phyloP scores from a whole-genome alignment of 2,888 invertebrate genomes.

The Cephus nigrinus region DNA sequence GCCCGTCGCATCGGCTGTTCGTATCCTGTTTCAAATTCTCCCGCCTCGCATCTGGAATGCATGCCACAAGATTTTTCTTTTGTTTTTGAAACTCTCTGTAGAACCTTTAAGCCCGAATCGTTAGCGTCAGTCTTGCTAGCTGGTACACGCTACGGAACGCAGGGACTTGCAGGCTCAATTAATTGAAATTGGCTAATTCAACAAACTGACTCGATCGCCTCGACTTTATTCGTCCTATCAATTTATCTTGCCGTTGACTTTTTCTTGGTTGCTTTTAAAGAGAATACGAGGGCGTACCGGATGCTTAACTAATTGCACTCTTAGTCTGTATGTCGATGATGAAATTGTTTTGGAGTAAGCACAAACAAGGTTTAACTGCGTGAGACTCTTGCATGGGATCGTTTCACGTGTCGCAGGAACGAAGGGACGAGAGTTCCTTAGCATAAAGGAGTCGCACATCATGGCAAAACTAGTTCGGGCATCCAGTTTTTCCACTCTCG shows the following conservation, averaged over 20 bases:
- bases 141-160: neutral
- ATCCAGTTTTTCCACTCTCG: constrained; percentile 56
- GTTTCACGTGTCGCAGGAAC: neutral
- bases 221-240: neutral
- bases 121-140: neutral
- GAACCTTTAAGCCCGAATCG: neutral
- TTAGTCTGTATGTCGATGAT: neutral
- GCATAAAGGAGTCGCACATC: constrained; percentile 13
- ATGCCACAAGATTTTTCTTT: neutral
- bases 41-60: neutral
- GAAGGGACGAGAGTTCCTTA: neutral
- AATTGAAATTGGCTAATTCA: constrained; percentile 17
- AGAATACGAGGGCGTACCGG: neutral
- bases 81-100: neutral
- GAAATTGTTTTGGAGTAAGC: neutral
- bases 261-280: neutral
- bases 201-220: constrained; percentile 8
- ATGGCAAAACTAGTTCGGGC: constrained; percentile 57
- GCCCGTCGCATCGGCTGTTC: neutral
- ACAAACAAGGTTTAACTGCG: neutral
- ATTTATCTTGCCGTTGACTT: neutral
- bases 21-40: neutral
- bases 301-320: neutral
- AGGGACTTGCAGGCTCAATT: constrained; percentile 5
- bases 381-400: neutral